Base-by-base conservation (phyloP, 2,888 invertebrate genomes). In the Lordiphosa andalusiaca region DNA sequence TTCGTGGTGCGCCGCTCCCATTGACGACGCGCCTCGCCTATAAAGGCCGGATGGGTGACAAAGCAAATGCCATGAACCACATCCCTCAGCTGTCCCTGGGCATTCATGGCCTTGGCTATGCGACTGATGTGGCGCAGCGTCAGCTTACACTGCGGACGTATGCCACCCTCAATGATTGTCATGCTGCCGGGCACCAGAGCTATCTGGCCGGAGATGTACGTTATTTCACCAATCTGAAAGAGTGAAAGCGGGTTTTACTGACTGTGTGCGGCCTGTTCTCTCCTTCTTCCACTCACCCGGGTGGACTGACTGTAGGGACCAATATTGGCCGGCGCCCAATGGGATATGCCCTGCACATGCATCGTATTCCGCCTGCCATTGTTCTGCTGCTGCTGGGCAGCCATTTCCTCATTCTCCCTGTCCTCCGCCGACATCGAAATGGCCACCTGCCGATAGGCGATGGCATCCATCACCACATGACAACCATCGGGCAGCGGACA, bases 301-400 rank as follows among this genome's bases (percentile, higher is more conserved):
- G 95, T 93, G 2, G 96, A 95, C 90, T 98, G 98, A 87, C 98
- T 98, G 88, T 98, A 98, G 5, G 98, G 98, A 42, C 98, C 98
- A 78, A 98, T 98, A 88, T 97, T 98, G 61, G 98, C 97, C 0
- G 98, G 98, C n/a, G 98, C 97, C 98, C 98, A 98, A 89, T 98
- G 97, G 25, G 97, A 98, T 78, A 98, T 93, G 65, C 97, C 95
- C 90, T 98, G 98, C 38, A 98, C 97, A 88, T 98, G 98, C 95
- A 98, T 95, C 6, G 95, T 95, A 66, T 93, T 91, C 61, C 95
- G 92, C 73, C 92, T 91, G 56, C 76, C 74, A 33, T 77, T 67
- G 23, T 81, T 59, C 40, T 84, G 36, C 4, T 39, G 30, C 21
- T 73, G 72, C 16, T 42, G 23, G 4, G 63, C 50, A 6, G 54